Evolutionary conservation across 2,888 invertebrate genomes (phyloP).

Genomic region (Blastobasis adustella): DNA sequence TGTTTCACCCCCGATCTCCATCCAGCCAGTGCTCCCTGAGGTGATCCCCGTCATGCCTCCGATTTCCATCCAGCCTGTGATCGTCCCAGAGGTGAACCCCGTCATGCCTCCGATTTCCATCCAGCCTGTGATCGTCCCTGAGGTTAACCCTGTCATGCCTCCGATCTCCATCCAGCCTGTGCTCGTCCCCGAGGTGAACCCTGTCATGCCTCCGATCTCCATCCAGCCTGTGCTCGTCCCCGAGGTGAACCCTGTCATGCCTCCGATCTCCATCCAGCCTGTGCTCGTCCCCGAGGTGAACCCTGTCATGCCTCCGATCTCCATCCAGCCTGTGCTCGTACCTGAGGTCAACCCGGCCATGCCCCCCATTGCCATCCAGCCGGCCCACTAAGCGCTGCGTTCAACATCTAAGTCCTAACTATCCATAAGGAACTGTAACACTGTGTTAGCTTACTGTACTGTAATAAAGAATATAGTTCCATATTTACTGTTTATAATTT

Average conservation of each 20-base stretch:
- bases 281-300: conserved; percentile 1
- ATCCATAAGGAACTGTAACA: too few species aligned
- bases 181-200: conserved; percentile 1
- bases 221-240: conserved; percentile 8
- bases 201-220: conserved; percentile 2
- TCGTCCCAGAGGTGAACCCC: not conserved
- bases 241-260: conserved; percentile 1
- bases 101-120: too few species aligned
- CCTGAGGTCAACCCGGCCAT: not conserved
- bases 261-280: too few species aligned
- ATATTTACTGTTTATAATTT: not conserved
- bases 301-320: not conserved
- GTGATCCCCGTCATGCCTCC: not conserved
- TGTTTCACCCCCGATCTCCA: not conserved
- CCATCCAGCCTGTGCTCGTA: too few species aligned
- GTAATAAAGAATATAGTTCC: conserved; percentile 1
- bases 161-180: not conserved
- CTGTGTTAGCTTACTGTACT: not conserved
- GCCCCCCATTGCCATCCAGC: not conserved
- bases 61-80: not conserved
- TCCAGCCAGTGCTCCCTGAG: not conserved
- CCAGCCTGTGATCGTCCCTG: not conserved
- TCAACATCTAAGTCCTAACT: not conserved
- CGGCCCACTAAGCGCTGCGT: not conserved
- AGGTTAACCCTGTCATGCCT: not conserved